Conservation (phyloP, 2,888 invertebrate genomes). For the Ornithoptera alexandrae region DNA sequence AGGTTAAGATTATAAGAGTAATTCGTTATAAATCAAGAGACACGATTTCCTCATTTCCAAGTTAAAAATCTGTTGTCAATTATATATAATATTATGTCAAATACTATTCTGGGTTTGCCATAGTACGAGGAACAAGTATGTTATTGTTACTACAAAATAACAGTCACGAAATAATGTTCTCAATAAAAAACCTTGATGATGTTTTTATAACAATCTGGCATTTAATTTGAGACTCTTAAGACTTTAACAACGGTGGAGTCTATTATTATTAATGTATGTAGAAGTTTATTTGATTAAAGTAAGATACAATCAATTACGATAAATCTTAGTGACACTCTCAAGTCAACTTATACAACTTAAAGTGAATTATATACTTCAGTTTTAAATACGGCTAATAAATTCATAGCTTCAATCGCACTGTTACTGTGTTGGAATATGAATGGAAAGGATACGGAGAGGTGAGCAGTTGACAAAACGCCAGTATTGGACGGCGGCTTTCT, state of each 20-base stretch:
- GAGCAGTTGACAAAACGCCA: not conserved
- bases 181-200: no score
- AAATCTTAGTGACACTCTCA: not conserved
- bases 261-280: no score
- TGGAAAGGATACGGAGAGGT: not conserved
- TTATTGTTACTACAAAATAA: not conserved
- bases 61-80: not conserved
- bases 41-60: not conserved
- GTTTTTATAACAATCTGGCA: no score
- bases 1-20: not conserved
- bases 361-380: not conserved
- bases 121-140: not conserved
- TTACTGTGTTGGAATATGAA: not conserved
- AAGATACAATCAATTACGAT: no score
- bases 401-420: not conserved
- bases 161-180: no score
- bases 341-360: not conserved
- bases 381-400: conserved; percentile 7
- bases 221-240: no score
- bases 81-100: not conserved
- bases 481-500: not conserved
- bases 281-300: no score
- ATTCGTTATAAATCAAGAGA: not conserved
- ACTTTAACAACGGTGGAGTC: no score
- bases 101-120: not conserved